These are phyloP conservation scores for Leptinotarsa undecemlineata DNA, from an alignment of 1,140 invertebrate genomes.

Conservation along the genomic window DNA sequence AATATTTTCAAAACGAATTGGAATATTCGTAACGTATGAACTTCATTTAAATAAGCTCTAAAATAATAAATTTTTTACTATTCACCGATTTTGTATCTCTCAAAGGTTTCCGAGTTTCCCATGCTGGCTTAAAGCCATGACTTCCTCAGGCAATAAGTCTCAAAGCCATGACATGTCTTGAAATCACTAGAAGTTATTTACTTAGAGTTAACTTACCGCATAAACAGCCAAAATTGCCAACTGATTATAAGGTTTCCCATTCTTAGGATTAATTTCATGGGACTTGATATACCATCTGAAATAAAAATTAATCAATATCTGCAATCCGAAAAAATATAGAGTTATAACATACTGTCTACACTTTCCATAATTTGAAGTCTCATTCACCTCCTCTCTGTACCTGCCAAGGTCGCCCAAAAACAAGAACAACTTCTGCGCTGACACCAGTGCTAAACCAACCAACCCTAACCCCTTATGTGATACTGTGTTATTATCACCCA, in stretches of 20 bases:
- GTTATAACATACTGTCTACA: constrained; percentile 70
- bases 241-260: constrained; percentile 93
- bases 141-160: no score
- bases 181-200: no score
- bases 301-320: constrained; percentile 31
- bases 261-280: constrained; percentile 91
- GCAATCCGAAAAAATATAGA: constrained; percentile 35
- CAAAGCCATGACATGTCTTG: no score
- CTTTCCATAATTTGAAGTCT: constrained; percentile 82
- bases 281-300: constrained; percentile 88
- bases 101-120: no score
- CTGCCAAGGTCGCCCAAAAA: constrained; percentile 89
- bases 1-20: no score
- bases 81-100: no score
- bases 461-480: constrained; percentile 68
- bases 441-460: constrained; percentile 76
- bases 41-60: no score
- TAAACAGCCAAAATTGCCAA: constrained; percentile 90
- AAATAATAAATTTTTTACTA: no score
- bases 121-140: no score
- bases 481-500: constrained; percentile 59
- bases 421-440: constrained; percentile 84
- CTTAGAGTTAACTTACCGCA: not conserved
- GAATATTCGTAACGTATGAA: no score
- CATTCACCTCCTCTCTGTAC: constrained; percentile 84